Evolutionary conservation across 2,113 vertebrate species (phyloP), one percentile per base, ranked within the genome.

Genomic region (Synchiropus splendidus): DNA sequence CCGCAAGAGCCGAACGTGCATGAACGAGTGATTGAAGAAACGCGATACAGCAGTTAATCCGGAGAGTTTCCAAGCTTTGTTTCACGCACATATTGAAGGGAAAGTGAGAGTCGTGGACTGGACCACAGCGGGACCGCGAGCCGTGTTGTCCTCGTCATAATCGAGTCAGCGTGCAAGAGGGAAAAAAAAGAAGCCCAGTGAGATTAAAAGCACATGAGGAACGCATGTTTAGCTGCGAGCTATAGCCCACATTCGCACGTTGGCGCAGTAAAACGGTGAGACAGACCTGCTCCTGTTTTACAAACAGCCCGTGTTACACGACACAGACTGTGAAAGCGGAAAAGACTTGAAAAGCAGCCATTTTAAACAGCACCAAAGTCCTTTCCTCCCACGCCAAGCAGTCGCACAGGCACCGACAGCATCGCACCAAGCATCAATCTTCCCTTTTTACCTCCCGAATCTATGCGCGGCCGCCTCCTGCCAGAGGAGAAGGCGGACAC

Each of bases 321-420:
- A 27, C 21, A 27, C 21, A 27, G 21, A 27, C 21, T 27, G 21
- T 27, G 21, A 27, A n/a, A n/a, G n/a, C n/a, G n/a, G n/a, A n/a
- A 53, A 35, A 61, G 58, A 64, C 77, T 76, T 80, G 81, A 84
- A 75, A 82, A 75, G 79, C 63, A 61, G 64, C 68, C 73, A 81
- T 83, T 86, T 82, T 74, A 84, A 85, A 83, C 72, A 82, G 75
- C 79, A 70, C 78, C 70, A 72, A 79, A 70, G 73, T 70, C 72
- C 74, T 76, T 72, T 70, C 72, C 72, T 80, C 63, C 72, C 69
- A 58, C 53, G 67, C 72, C 70, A 59, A 74, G 70, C 78, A 80
- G 84, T 80, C 83, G 77, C 61, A 71, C 73, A 83, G 81, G 78
- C 79, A 85, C 78, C 83, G 80, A 69, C 63, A 67, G 52, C 70